phyloP scores from a whole-genome alignment of 2,113 vertebrate genomes.

The Atlantisia rogersi region DNA sequence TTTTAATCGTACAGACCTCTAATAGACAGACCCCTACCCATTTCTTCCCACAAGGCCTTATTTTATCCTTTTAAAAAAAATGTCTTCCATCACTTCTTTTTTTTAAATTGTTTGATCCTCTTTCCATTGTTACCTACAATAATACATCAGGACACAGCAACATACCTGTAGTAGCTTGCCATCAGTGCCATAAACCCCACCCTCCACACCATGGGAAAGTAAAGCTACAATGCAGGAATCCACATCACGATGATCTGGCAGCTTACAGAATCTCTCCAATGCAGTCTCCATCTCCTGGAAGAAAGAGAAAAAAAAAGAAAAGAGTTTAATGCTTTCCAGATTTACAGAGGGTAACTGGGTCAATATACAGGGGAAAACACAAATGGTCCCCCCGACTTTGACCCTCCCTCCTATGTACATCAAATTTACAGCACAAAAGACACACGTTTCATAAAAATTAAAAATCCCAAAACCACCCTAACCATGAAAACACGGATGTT shows the following conservation, averaged over 20 bases:
- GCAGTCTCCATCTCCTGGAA: constrained; percentile 84
- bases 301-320: background rate
- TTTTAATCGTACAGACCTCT: background rate
- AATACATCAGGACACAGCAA: background rate
- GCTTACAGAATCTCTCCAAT: constrained; percentile 83
- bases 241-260: constrained; percentile 72
- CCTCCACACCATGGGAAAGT: constrained; percentile 94
- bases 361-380: background rate
- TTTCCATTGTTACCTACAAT: background rate
- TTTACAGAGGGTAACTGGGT: background rate
- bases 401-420: background rate
- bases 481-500: background rate
- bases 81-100: background rate
- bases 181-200: constrained; percentile 90
- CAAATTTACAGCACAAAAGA: background rate
- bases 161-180: constrained; percentile 88
- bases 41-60: background rate
- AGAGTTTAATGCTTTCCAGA: background rate
- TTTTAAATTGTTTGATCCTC: background rate
- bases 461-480: no score
- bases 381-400: background rate
- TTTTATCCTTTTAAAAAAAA: background rate
- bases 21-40: background rate
- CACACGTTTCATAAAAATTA: accelerated
- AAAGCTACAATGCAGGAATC: constrained; percentile 91